Evolutionary conservation across 2,113 vertebrate species (phyloP).

Genomic region (Bubo bubo): DNA sequence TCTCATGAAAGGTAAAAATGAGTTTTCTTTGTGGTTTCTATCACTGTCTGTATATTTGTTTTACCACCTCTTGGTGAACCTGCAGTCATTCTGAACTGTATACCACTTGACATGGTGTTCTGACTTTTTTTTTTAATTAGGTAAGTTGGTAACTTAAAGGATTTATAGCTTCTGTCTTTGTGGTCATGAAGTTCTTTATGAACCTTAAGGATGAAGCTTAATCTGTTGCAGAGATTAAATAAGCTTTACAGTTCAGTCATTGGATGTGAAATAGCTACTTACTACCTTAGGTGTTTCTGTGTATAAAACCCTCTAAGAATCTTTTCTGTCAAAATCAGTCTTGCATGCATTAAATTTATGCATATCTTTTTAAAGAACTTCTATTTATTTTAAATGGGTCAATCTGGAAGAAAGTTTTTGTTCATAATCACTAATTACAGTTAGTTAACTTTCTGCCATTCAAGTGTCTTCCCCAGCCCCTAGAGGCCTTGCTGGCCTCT

Average conservation of each 20-base stretch:
- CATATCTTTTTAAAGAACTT: constrained; percentile 27
- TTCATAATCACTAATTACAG: constrained; percentile 46
- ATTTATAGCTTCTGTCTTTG: background rate
- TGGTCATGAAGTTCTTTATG: background rate
- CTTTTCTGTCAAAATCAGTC: background rate
- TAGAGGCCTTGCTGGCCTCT: background rate
- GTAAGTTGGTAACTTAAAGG: background rate
- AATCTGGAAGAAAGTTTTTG: constrained; percentile 5
- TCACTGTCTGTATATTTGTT: background rate
- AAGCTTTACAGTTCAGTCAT: background rate
- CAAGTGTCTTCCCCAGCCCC: background rate
- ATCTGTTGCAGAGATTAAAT: background rate
- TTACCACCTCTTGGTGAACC: background rate
- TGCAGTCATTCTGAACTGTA: background rate
- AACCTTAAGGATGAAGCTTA: background rate
- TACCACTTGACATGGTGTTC: background rate
- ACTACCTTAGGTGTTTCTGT: background rate
- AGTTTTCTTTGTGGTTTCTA: background rate
- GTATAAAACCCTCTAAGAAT: background rate
- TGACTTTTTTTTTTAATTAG: background rate
- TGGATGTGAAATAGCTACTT: background rate
- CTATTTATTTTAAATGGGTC: constrained; percentile 60
- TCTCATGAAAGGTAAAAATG: background rate
- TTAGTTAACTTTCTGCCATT: constrained; percentile 44
- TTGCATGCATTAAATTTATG: background rate